A percentile compares a stretch with the other conserved stretches of the same genome.
Conservation (phyloP, 2,113 vertebrate species). For the Notarius quadriscutis region DNA sequence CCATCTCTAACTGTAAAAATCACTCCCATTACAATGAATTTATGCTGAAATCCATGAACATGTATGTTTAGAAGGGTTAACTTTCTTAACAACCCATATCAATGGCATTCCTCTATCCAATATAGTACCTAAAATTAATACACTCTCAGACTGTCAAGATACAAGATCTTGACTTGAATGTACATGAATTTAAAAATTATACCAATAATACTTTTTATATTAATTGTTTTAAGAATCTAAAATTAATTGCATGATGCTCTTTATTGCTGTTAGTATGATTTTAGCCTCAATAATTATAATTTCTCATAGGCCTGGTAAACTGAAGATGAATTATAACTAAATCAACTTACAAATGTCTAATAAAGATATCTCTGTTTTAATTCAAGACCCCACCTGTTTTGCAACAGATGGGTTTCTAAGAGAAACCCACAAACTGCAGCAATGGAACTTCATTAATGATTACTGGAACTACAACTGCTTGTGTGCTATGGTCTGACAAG, state of each 20-base stretch:
- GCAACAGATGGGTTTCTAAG: background rate
- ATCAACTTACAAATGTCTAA: background rate
- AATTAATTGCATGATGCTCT: background rate
- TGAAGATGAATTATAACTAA: background rate
- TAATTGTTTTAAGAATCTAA: background rate
- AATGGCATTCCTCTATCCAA: background rate
- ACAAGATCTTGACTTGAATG: background rate
- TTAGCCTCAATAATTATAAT: background rate
- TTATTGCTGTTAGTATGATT: background rate
- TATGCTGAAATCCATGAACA: background rate
- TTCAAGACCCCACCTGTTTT: background rate
- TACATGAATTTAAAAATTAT: background rate
- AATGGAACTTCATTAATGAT: background rate
- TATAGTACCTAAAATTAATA: background rate
- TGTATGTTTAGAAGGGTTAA: background rate
- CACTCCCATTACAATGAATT: background rate
- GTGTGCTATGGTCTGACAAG: background rate
- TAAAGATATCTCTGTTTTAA: background rate
- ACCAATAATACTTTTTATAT: background rate
- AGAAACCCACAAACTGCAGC: background rate
- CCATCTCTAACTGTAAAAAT: background rate
- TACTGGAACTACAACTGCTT: background rate
- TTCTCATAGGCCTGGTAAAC: background rate
- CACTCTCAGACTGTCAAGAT: background rate
- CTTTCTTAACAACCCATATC: background rate